Percentiles rank a stretch among this genome's conserved stretches.
These are phyloP conservation scores for Pristionchus mayeri DNA, from an alignment of 2,888 invertebrate species.

Conservation along the genomic window DNA sequence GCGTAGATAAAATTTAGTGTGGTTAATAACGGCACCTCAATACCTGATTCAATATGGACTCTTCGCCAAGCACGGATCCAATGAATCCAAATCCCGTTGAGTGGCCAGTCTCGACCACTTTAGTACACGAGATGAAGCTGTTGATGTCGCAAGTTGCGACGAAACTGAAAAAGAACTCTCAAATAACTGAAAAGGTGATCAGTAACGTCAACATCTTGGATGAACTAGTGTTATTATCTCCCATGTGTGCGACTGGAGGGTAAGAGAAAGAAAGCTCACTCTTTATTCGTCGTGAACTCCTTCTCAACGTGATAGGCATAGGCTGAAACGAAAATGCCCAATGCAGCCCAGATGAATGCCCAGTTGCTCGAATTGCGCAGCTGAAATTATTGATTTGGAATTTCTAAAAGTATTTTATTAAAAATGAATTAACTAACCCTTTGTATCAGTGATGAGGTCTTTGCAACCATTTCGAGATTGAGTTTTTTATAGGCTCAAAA, in stretches of 20 bases:
- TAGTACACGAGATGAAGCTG: background rate
- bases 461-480: no score
- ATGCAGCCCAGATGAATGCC: background rate
- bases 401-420: no score
- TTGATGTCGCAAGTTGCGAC: slow-evolving; percentile 33
- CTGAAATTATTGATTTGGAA: no score
- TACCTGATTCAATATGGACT: background rate
- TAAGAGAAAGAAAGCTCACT: background rate
- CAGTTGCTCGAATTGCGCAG: background rate
- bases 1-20: no score
- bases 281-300: background rate
- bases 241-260: background rate
- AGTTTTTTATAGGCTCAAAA: no score
- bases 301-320: background rate
- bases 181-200: no score
- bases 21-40: no score
- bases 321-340: background rate
- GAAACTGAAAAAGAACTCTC: background rate
- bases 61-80: background rate
- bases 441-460: no score
- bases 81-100: slow-evolving; percentile 19
- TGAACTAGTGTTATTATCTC: no score
- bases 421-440: no score
- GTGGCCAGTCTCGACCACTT: background rate
- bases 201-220: no score